phyloP scores from a whole-genome alignment of 2,888 invertebrate species.

The Ormyrus labotus region DNA sequence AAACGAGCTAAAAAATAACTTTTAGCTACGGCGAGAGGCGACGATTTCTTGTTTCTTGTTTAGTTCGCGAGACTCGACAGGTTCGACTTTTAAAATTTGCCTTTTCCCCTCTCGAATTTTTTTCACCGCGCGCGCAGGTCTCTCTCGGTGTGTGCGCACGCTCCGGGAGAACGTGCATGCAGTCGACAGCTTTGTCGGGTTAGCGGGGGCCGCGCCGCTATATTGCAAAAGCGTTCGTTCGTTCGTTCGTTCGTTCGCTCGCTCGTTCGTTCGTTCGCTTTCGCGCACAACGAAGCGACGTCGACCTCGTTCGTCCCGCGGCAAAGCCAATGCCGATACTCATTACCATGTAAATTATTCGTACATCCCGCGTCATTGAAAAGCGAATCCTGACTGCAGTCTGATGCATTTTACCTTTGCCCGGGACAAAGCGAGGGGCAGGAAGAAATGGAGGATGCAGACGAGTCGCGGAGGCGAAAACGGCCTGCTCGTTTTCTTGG shows the following conservation, averaged over 20 bases:
- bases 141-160: background rate
- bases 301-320: conserved; percentile 1
- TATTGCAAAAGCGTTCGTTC: conserved; percentile 3
- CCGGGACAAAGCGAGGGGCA: no score
- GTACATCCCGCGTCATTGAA: conserved; percentile 55
- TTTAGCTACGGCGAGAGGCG: background rate
- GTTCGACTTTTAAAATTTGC: conserved; percentile 55
- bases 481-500: no score
- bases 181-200: conserved; percentile 26
- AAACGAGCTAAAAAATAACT: no score
- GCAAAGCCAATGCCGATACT: conserved; percentile 59
- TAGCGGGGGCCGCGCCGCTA: background rate
- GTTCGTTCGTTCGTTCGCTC: background rate
- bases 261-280: background rate
- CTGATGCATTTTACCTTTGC: background rate
- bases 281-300: background rate
- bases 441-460: no score
- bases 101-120: conserved; percentile 2
- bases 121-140: background rate
- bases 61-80: conserved; percentile 31
- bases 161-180: conserved; percentile 11
- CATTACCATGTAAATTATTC: conserved; percentile 62
- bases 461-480: no score
- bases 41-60: conserved; percentile 49
- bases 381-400: conserved; percentile 50